Evolutionary conservation across 1,140 invertebrate species (phyloP), one percentile per base, ranked within the genome.

Genomic region (Rhysida immarginata): DNA sequence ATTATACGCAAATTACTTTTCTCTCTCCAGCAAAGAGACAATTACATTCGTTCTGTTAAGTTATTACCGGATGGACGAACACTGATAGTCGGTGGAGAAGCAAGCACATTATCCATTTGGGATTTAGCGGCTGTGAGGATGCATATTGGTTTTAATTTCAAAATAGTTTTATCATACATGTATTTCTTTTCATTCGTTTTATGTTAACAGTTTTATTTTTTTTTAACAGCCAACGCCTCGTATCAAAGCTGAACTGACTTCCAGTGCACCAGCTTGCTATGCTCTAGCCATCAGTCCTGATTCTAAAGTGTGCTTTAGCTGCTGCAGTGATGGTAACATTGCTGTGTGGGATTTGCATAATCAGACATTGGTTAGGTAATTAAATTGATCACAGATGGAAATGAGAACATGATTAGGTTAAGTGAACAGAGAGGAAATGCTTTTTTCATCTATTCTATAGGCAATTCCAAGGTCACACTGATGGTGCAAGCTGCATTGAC

Each of bases 11-110:
- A n/a, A 25, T 58, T 58, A 74, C 2, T n/a, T n/a, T n/a, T n/a
- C n/a, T n/a, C n/a, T n/a, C n/a, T n/a, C n/a, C 69, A 84, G 79
- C 83, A 93, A 83, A 77, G 91, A 53, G 93, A 97, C 71, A 96
- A 94, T 73, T 98, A 98, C 72, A 97, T 97, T 63, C 77, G 94
- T 60, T 96, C 91, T 24, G 94, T 96, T 50, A 98, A 98, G 73
- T 73, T 97, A 21, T 74, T 97, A 53, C 89, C 93, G 16, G 94
- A 98, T 74, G 90, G 90, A 1, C 77, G 91, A 57, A 97, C 93
- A 20, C 70, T 98, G 43, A 94, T 98, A 60, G 94, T 98, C 18
- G 95, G 95, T 49, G 94, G 94, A 1, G 95, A 98, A 73, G 92
- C 93, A 3, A 90, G 85, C 57, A 95, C 91, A 63, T 77, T 98